These are phyloP conservation scores for Plusia festucae DNA, from an alignment of 2,888 invertebrate species.

Conservation along the genomic window DNA sequence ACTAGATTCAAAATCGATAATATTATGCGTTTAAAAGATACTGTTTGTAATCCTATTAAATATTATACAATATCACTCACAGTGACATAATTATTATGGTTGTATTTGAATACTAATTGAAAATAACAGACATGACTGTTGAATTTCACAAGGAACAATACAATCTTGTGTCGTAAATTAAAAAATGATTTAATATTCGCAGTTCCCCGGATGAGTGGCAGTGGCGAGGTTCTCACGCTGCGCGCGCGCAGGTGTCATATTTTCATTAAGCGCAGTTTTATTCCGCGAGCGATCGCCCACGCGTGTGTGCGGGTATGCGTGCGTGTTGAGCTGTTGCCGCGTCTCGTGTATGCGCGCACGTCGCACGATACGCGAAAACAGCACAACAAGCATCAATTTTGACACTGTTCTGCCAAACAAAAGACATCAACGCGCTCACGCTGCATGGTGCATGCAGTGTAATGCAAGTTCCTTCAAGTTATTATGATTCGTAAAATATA, in stretches of 20 bases:
- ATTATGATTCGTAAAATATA: too few species aligned
- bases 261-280: slow-evolving; percentile 56
- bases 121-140: not conserved
- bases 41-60: too few species aligned
- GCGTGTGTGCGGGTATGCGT: slow-evolving; percentile 32
- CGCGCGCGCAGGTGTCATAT: slow-evolving; percentile 47
- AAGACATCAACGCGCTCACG: slow-evolving; percentile 64
- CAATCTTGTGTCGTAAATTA: not conserved
- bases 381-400: not conserved
- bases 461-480: too few species aligned
- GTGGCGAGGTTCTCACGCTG: slow-evolving; percentile 48
- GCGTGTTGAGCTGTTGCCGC: too few species aligned
- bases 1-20: too few species aligned
- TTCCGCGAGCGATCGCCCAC: slow-evolving; percentile 34
- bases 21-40: too few species aligned
- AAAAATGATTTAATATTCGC: slow-evolving; percentile 11
- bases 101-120: not conserved
- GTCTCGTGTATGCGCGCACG: slow-evolving; percentile 9
- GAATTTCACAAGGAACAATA: not conserved
- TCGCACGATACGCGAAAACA: not conserved
- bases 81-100: too few species aligned
- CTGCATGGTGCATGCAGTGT: not conserved
- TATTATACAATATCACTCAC: too few species aligned
- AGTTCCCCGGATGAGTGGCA: slow-evolving; percentile 39
- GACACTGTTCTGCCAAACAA: slow-evolving; percentile 27